Conservation (phyloP, 2,888 invertebrate genomes). For the Melanargia galathea region DNA sequence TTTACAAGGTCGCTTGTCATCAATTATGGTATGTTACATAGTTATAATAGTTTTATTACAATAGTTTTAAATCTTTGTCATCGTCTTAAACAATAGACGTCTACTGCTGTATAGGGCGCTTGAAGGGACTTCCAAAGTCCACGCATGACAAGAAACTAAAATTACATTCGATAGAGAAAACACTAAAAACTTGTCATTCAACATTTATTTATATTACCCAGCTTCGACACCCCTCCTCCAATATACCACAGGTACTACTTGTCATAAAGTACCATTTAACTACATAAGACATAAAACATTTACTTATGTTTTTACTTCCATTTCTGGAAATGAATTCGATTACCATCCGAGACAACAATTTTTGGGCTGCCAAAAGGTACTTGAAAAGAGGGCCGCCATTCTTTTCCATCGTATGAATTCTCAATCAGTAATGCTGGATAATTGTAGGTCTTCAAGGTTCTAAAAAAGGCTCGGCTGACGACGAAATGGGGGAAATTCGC, state of each 20-base stretch:
- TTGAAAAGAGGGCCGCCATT: conserved; percentile 9
- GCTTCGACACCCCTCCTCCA: no score
- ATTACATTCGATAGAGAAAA: not conserved
- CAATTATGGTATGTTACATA: no score
- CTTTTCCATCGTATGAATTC: conserved; percentile 16
- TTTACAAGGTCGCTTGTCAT: no score
- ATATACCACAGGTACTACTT: no score
- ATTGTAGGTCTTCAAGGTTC: conserved; percentile 33
- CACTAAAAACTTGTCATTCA: no score
- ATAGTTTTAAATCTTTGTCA: not conserved
- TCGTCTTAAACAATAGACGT: not conserved
- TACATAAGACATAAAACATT: not conserved
- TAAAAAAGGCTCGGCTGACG: conserved; percentile 43
- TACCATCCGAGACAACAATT: conserved; percentile 11
- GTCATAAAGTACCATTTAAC: not conserved
- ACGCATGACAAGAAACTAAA: no score
- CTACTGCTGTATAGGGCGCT: no score
- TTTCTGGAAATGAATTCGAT: conserved; percentile 15
- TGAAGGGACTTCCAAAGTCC: no score
- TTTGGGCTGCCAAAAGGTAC: not conserved
- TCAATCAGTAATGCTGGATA: conserved; percentile 24
- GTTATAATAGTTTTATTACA: no score
- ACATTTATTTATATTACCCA: no score
- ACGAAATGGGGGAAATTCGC: conserved; percentile 47
- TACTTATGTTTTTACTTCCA: conserved; percentile 6